Percentiles rank a stretch among this genome's conserved stretches.
These are phyloP conservation scores for Selenia dentaria DNA, from an alignment of 2,888 invertebrate species.

Conservation along the genomic window DNA sequence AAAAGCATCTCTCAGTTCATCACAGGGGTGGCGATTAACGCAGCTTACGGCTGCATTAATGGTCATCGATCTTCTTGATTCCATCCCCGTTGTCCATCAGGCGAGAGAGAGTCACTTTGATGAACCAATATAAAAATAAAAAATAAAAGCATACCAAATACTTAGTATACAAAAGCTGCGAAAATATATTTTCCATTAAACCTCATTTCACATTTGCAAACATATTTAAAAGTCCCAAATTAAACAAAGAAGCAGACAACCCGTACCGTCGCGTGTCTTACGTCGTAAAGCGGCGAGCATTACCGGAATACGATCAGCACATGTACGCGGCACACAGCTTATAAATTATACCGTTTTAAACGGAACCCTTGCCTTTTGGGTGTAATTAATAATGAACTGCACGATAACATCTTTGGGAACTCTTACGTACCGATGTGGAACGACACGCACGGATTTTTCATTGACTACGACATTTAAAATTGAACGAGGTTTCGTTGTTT, in stretches of 20 bases:
- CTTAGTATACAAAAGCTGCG: no score
- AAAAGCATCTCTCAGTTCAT: no score
- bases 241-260: constrained; percentile 30
- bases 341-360: constrained; percentile 65
- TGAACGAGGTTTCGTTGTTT: background rate
- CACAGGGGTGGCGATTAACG: no score
- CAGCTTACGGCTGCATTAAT: no score
- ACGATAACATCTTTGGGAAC: constrained; percentile 67
- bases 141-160: no score
- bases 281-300: constrained; percentile 67
- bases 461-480: constrained; percentile 9
- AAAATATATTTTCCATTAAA: no score
- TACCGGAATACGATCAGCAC: constrained; percentile 73
- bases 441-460: constrained; percentile 43
- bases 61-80: no score
- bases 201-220: no score
- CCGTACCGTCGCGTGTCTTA: constrained; percentile 57
- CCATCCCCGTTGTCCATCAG: no score
- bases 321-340: constrained; percentile 64
- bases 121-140: no score
- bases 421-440: constrained; percentile 38
- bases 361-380: constrained; percentile 64
- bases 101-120: no score
- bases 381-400: constrained; percentile 75
- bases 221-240: background rate